Evolutionary conservation across 2,888 invertebrate species (phyloP).

Genomic region (Spilosoma lubricipeda): DNA sequence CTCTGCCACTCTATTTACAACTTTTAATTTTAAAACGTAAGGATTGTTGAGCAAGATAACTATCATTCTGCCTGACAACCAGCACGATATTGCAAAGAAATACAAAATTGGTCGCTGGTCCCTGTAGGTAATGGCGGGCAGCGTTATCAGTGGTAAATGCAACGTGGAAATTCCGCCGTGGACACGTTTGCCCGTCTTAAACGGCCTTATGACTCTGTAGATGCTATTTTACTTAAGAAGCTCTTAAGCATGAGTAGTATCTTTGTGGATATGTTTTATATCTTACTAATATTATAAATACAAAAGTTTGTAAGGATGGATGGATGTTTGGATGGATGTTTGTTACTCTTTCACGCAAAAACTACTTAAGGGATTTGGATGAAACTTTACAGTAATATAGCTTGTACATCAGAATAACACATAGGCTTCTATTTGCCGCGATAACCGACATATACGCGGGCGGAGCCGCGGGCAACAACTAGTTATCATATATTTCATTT

Average conservation of each 20-base stretch:
- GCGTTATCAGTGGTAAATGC: constrained; percentile 71
- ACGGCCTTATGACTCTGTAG: constrained; percentile 42
- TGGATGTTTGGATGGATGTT: no score
- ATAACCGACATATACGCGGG: no score
- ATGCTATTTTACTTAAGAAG: constrained; percentile 40
- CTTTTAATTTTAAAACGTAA: constrained; percentile 26
- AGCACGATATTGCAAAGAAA: constrained; percentile 57
- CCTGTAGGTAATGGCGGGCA: constrained; percentile 53
- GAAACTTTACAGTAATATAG: no score
- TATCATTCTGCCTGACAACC: constrained; percentile 52
- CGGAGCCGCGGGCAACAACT: no score
- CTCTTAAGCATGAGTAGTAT: constrained; percentile 24
- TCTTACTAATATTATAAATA: no score
- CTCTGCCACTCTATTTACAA: constrained; percentile 27
- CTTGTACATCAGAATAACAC: no score
- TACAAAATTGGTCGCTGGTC: constrained; percentile 58
- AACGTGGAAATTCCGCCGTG: constrained; percentile 63
- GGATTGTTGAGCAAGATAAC: constrained; percentile 48
- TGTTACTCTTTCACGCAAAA: no score
- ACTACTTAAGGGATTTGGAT: no score
- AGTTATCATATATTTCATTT: no score
- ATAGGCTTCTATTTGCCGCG: no score
- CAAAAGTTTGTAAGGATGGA: no score
- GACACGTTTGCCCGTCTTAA: constrained; percentile 57
- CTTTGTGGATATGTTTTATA: constrained; percentile 15